phyloP scores from a whole-genome alignment of 2,888 invertebrate species.

The Panopea generosa region DNA sequence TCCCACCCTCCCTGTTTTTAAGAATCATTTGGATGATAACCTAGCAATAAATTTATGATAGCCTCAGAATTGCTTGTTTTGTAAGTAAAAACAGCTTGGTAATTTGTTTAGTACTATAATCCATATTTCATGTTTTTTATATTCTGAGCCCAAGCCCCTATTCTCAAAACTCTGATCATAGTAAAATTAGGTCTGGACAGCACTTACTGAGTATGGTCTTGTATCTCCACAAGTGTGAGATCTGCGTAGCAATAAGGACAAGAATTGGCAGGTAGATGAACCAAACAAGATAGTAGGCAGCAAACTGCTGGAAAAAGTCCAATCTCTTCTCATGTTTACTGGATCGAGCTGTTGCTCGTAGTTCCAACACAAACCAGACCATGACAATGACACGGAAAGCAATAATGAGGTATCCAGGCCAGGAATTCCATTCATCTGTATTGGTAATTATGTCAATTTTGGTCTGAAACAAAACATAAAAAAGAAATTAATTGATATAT shows the following conservation, averaged over 20 bases:
- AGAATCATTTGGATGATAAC: too few species aligned
- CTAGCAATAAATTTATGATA: too few species aligned
- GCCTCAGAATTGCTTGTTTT: too few species aligned
- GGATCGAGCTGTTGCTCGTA: constrained; percentile 91
- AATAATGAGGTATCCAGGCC: constrained; percentile 98
- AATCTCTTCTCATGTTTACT: constrained; percentile 93
- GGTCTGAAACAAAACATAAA: constrained; percentile 89
- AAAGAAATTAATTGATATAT: constrained; percentile 1
- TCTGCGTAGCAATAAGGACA: constrained; percentile 96
- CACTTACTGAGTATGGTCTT: constrained; percentile 95
- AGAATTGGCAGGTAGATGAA: constrained; percentile 98
- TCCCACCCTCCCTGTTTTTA: too few species aligned
- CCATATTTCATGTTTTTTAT: too few species aligned
- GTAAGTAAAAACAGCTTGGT: too few species aligned
- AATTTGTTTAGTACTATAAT: too few species aligned
- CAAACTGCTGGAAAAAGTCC: constrained; percentile 97
- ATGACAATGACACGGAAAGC: constrained; percentile 94
- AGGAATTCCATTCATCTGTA: constrained; percentile 98
- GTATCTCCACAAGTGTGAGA: constrained; percentile 97
- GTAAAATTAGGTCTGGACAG: too few species aligned
- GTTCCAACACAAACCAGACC: constrained; percentile 93
- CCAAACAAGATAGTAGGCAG: constrained; percentile 99
- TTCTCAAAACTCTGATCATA: too few species aligned
- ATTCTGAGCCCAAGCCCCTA: too few species aligned
- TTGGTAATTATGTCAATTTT: constrained; percentile 98